Evolutionary conservation across 2,797 vertebrate species (phyloP).

Genomic region (Okamejei kenojei): DNA sequence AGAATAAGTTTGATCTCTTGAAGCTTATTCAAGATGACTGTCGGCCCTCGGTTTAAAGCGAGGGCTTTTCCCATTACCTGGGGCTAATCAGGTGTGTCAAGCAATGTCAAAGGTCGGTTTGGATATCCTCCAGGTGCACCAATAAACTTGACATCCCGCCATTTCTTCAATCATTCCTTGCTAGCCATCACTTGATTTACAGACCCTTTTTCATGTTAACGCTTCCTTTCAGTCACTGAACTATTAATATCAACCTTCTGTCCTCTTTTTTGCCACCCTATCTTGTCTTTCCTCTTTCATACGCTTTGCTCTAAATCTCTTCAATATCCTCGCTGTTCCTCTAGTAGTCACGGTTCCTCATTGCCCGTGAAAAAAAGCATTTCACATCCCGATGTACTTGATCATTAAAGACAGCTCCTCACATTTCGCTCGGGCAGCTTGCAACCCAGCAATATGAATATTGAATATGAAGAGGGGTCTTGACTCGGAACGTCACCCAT

Average conservation of each 20-base stretch:
- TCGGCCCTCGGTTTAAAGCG: not conserved
- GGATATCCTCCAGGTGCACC: not conserved
- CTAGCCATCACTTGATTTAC: not conserved
- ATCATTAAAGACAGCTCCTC: too few species aligned
- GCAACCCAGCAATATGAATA: too few species aligned
- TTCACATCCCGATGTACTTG: too few species aligned
- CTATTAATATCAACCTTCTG: not conserved
- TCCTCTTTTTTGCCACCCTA: not conserved
- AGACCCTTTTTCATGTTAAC: not conserved
- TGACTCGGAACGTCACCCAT: too few species aligned
- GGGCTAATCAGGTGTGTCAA: not conserved
- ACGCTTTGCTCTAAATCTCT: not conserved
- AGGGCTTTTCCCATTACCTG: not conserved
- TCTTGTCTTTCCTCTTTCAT: not conserved
- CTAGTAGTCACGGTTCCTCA: not conserved
- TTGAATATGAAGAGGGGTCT: too few species aligned
- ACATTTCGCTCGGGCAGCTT: too few species aligned
- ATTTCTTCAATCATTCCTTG: not conserved
- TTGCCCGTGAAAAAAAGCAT: not conserved
- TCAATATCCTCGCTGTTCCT: not conserved
- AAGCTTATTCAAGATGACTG: not conserved
- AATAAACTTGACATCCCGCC: not conserved
- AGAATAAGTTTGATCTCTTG: not conserved
- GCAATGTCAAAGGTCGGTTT: not conserved
- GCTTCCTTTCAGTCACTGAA: not conserved